These are phyloP conservation scores for Hippocampus zosterae DNA, from an alignment of 2,113 vertebrate species.

Conservation along the genomic window DNA sequence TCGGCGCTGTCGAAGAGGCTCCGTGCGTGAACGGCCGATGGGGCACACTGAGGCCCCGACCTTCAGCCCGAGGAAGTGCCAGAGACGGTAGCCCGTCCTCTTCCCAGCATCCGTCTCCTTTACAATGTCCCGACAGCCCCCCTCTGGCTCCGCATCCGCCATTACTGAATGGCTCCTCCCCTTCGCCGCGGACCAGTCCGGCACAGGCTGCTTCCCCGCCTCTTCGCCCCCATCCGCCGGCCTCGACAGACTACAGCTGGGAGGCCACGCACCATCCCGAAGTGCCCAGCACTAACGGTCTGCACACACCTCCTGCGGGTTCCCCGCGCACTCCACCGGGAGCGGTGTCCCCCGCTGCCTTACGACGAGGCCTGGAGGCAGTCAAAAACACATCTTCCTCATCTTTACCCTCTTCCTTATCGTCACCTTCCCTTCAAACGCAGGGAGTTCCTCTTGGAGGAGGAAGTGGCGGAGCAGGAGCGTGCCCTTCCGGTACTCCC, in stretches of 20 bases:
- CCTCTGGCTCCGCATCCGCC: conserved; percentile 73
- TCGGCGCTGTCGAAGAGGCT: conserved; percentile 80
- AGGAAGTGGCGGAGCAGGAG: conserved; percentile 62
- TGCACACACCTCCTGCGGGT: conserved; percentile 78
- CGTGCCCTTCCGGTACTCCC: conserved; percentile 68
- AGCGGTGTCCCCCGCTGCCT: conserved; percentile 84
- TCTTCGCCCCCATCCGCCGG: conserved; percentile 54
- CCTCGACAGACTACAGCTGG: conserved; percentile 80
- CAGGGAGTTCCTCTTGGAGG: conserved; percentile 53
- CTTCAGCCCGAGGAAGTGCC: conserved; percentile 74
- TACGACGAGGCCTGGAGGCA: conserved; percentile 86
- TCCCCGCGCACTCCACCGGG: conserved; percentile 75
- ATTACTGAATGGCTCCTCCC: conserved; percentile 82
- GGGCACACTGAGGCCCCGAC: conserved; percentile 87
- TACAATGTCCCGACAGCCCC: conserved; percentile 77
- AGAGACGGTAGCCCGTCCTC: conserved; percentile 90
- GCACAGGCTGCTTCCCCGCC: conserved; percentile 81
- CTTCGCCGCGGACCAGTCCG: conserved; percentile 83
- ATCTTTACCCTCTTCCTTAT: conserved; percentile 62
- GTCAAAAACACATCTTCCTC: conserved; percentile 79
- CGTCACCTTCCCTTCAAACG: conserved; percentile 66
- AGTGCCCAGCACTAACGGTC: conserved; percentile 83
- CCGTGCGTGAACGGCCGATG: conserved; percentile 96
- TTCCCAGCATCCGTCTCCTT: conserved; percentile 77
- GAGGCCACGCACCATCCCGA: conserved; percentile 77